Conservation (phyloP, 1,140 invertebrate genomes). For the Neodiprion pinetum region DNA sequence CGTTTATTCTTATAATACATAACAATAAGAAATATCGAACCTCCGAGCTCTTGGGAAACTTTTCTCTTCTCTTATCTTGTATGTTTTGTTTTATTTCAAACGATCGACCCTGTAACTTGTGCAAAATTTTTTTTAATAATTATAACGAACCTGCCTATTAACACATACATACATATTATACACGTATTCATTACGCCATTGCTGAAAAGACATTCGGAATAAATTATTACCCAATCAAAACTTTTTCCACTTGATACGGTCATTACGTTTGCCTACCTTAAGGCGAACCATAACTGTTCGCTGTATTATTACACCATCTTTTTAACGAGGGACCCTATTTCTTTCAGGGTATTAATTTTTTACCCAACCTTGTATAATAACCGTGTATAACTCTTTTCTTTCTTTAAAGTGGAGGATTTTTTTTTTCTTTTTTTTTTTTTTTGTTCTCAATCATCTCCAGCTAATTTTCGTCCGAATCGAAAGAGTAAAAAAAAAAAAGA, state of each 20-base stretch:
- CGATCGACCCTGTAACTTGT: no score
- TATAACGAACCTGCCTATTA: no score
- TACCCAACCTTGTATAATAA: not conserved
- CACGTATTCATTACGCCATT: no score
- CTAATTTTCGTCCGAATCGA: constrained; percentile 3
- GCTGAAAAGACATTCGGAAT: not conserved
- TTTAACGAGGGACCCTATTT: no score
- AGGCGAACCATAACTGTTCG: constrained; percentile 8
- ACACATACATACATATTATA: no score
- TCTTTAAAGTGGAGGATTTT: not conserved
- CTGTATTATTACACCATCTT: constrained; percentile 19
- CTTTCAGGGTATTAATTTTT: no score
- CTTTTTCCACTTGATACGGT: constrained; percentile 12
- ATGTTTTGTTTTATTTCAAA: no score
- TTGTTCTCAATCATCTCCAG: not conserved
- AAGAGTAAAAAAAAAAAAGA: constrained; percentile 10
- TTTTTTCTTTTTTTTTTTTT: constrained; percentile 16
- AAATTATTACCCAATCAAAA: constrained; percentile 11
- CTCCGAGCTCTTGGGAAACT: not conserved
- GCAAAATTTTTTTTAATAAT: no score
- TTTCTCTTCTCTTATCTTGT: not conserved
- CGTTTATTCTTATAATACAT: no score
- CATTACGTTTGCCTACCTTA: constrained; percentile 1
- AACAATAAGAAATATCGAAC: not conserved
- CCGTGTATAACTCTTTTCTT: not conserved